phyloP scores from a whole-genome alignment of 2,888 invertebrate genomes.

The Drosophila nr. fundita region DNA sequence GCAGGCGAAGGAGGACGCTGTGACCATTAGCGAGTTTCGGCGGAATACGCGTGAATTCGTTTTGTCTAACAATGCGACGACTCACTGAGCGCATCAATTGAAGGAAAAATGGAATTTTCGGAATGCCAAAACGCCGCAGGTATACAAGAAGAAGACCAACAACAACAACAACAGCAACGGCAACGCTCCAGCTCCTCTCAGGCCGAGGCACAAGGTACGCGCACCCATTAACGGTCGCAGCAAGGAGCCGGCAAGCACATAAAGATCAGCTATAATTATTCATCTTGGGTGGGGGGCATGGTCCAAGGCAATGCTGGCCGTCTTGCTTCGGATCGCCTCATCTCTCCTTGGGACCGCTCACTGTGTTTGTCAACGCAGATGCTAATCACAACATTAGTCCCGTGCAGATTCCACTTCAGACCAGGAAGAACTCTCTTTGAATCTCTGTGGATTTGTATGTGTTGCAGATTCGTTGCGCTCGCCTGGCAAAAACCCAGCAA shows the following conservation, averaged over 20 bases:
- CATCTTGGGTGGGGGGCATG: slow-evolving; percentile 82
- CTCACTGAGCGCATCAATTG: slow-evolving; percentile 79
- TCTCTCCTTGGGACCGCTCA: slow-evolving; percentile 73
- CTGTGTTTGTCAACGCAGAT: slow-evolving; percentile 85
- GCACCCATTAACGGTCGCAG: slow-evolving; percentile 83
- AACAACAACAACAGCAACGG: slow-evolving; percentile 58
- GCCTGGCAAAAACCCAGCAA: slow-evolving; percentile 55
- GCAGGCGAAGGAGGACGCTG: slow-evolving; percentile 62
- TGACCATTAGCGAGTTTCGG: slow-evolving; percentile 83
- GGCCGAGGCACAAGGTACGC: slow-evolving; percentile 60
- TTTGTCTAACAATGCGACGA: slow-evolving; percentile 79
- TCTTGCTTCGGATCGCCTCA: not conserved
- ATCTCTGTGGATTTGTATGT: not conserved
- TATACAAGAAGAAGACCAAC: slow-evolving; percentile 57
- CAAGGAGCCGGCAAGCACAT: slow-evolving; percentile 80
- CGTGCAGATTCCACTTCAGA: slow-evolving; percentile 77
- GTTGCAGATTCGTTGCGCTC: slow-evolving; percentile 61
- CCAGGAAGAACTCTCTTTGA: not conserved
- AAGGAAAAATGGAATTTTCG: slow-evolving; percentile 76
- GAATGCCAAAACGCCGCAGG: slow-evolving; percentile 82
- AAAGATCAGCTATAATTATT: slow-evolving; percentile 85
- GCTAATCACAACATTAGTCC: slow-evolving; percentile 84
- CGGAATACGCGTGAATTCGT: slow-evolving; percentile 83
- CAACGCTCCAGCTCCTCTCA: slow-evolving; percentile 16
- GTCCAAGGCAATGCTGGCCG: slow-evolving; percentile 36